phyloP scores from a whole-genome alignment of 2,113 vertebrate species.

The Atlantisia rogersi region DNA sequence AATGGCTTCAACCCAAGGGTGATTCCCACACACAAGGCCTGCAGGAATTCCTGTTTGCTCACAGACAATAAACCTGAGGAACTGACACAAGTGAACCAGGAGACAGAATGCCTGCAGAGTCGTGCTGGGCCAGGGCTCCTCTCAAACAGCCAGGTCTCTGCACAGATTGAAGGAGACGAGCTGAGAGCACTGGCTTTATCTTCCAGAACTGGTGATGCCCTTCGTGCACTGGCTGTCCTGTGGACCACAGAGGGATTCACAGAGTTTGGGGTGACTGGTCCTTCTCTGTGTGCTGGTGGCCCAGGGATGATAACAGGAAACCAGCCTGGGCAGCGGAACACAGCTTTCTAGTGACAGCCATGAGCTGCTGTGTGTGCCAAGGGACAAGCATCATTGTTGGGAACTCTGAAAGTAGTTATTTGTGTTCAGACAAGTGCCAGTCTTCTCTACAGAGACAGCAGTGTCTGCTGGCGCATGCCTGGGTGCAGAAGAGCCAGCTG shows the following conservation, averaged over 20 bases:
- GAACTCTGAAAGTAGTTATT: background rate
- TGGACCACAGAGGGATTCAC: background rate
- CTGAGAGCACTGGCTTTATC: background rate
- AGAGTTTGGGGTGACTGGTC: rapidly evolving
- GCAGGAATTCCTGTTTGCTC: background rate
- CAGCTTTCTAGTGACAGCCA: background rate
- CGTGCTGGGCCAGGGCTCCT: no score
- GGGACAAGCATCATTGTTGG: background rate
- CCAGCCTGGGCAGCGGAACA: background rate
- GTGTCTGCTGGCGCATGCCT: background rate
- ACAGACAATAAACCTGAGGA: background rate
- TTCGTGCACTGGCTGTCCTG: background rate
- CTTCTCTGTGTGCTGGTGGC: background rate
- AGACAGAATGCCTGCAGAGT: background rate
- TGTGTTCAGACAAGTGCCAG: background rate
- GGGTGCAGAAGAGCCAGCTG: background rate
- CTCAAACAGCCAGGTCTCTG: no score
- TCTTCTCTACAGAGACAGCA: background rate
- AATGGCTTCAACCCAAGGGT: background rate
- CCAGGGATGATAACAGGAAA: background rate
- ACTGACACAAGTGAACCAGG: background rate
- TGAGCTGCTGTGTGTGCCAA: background rate
- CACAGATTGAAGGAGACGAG: background rate
- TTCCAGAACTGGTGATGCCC: background rate
- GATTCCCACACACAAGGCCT: background rate